phyloP scores from a whole-genome alignment of 2,113 vertebrate species.

The Porphyrio hochstetteri region DNA sequence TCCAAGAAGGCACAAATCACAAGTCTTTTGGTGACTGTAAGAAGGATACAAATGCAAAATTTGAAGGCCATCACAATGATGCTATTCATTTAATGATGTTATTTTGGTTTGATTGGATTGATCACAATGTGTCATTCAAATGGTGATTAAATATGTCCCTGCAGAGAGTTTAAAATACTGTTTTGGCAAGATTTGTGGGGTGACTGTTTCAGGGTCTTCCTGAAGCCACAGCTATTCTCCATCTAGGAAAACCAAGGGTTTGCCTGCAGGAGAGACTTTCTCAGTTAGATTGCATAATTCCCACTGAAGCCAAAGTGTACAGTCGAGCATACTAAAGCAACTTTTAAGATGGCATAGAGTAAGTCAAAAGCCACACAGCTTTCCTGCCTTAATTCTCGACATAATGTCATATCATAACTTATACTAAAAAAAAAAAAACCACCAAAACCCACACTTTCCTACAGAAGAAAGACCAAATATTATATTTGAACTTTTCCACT shows the following conservation, averaged over 20 bases:
- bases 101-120: neutral
- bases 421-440: neutral
- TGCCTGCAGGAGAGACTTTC: neutral
- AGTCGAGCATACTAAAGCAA: neutral
- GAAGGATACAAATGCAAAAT: neutral
- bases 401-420: neutral
- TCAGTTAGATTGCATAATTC: neutral
- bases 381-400: neutral
- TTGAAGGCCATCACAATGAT: neutral
- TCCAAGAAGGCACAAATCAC: neutral
- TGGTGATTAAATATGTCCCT: neutral
- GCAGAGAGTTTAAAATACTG: neutral
- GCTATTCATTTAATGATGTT: neutral
- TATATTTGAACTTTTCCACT: neutral
- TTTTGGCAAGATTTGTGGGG: neutral
- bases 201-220: neutral
- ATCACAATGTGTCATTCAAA: neutral
- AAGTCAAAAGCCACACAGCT: neutral
- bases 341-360: neutral
- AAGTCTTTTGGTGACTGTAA: neutral
- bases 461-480: neutral
- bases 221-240: neutral
- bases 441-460: too few species aligned
- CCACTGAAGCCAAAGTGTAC: constrained; percentile 6
- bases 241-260: neutral